phyloP scores from a whole-genome alignment of 2,888 invertebrate species.

The Rhorus exstirpatorius region DNA sequence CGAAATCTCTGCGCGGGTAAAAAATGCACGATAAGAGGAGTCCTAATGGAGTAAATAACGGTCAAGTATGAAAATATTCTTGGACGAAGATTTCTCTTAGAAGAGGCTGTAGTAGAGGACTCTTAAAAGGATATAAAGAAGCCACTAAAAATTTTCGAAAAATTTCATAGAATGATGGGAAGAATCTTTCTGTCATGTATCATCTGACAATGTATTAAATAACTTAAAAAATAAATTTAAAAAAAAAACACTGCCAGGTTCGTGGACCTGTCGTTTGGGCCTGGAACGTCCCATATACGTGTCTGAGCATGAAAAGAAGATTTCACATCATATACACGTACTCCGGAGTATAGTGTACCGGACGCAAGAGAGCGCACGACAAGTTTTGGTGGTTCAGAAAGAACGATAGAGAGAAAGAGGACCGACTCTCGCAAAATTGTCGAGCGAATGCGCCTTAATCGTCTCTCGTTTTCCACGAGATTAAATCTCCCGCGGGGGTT shows the following conservation, averaged over 20 bases:
- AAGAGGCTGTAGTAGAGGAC: too few relatives aligned
- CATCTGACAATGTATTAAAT: neutral
- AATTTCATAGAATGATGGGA: too few relatives aligned
- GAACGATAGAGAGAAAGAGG: slow-evolving; percentile 3
- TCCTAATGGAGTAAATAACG: too few relatives aligned
- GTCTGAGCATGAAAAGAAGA: neutral
- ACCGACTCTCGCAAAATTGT: slow-evolving; percentile 68
- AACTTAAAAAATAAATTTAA: neutral
- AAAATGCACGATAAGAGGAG: too few relatives aligned
- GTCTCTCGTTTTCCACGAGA: slow-evolving; percentile 81
- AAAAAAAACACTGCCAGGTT: neutral
- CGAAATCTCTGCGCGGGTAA: too few relatives aligned
- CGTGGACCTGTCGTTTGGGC: neutral
- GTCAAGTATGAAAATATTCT: too few relatives aligned
- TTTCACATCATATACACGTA: neutral
- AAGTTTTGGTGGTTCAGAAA: slow-evolving; percentile 18
- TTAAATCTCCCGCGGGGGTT: slow-evolving; percentile 80
- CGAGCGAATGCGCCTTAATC: slow-evolving; percentile 76
- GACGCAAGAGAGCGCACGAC: neutral
- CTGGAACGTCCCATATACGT: neutral
- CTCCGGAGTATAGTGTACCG: neutral
- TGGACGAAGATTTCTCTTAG: too few relatives aligned
- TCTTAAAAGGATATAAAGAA: too few relatives aligned
- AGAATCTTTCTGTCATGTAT: too few relatives aligned
- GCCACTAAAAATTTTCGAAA: too few relatives aligned